These are phyloP conservation scores for Agrotis puta DNA, from an alignment of 2,888 invertebrate genomes.

Conservation along the genomic window DNA sequence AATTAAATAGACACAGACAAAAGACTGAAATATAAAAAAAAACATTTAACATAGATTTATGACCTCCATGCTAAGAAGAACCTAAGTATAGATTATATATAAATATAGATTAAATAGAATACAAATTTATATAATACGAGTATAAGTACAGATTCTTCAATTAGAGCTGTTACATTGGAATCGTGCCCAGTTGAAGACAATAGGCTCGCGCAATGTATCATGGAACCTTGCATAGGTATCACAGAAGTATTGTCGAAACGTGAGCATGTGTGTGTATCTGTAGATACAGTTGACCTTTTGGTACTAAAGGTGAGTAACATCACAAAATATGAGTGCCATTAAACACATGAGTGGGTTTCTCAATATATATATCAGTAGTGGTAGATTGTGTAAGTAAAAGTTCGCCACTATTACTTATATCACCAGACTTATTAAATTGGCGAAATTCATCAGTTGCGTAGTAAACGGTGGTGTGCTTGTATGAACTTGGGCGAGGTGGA, in stretches of 20 bases:
- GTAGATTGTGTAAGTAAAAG: too few species aligned
- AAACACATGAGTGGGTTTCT: neutral
- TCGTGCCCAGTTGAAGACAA: slow-evolving; percentile 16
- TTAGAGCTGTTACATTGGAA: slow-evolving; percentile 11
- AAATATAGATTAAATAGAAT: too few species aligned
- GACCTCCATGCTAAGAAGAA: too few species aligned
- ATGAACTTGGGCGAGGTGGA: too few species aligned
- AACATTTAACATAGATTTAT: too few species aligned
- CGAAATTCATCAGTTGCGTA: too few species aligned
- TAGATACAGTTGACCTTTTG: slow-evolving; percentile 17
- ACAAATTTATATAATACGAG: too few species aligned
- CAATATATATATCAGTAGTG: neutral
- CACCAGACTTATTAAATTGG: neutral
- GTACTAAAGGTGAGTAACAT: slow-evolving; percentile 12
- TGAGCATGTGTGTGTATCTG: too few species aligned
- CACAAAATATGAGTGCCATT: slow-evolving; percentile 7
- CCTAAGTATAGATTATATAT: too few species aligned
- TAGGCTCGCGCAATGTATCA: neutral
- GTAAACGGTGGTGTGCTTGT: too few species aligned
- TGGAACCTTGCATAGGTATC: neutral
- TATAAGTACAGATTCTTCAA: neutral
- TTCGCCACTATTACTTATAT: neutral
- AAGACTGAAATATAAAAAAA: too few species aligned
- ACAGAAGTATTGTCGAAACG: neutral
- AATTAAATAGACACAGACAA: too few species aligned